These are phyloP conservation scores for Nomia melanderi DNA, from an alignment of 1,140 invertebrate genomes.

Conservation along the genomic window DNA sequence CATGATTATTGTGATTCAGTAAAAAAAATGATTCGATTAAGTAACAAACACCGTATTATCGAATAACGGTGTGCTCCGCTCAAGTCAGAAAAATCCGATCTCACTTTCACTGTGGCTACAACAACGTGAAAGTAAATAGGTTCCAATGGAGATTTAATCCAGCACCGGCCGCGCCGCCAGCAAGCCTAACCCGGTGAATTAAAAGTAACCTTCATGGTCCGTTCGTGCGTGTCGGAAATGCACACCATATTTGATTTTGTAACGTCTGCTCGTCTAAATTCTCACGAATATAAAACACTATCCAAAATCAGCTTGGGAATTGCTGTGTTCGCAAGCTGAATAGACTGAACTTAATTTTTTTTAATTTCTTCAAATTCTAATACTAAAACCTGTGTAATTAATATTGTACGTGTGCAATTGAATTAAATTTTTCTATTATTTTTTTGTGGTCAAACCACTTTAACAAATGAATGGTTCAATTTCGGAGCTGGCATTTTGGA, in stretches of 20 bases:
- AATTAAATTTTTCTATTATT: too few species aligned
- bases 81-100: background rate
- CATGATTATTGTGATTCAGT: too few species aligned
- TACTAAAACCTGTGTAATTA: too few species aligned
- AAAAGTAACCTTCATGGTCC: constrained; percentile 1
- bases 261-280: background rate
- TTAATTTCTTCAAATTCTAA: too few species aligned
- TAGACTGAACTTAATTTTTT: too few species aligned
- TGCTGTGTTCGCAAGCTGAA: too few species aligned
- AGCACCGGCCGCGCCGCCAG: background rate
- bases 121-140: background rate
- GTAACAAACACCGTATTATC: too few species aligned
- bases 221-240: background rate
- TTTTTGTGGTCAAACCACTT: too few species aligned
- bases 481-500: background rate
- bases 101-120: background rate
- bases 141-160: background rate
- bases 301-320: background rate
- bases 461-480: too few species aligned
- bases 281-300: background rate
- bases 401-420: too few species aligned
- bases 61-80: background rate
- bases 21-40: too few species aligned
- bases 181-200: constrained; percentile 4
- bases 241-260: background rate